A percentile compares a stretch with the other conserved stretches of the same genome.
phyloP scores from a whole-genome alignment of 2,113 vertebrate genomes.

The Cacatua alba region DNA sequence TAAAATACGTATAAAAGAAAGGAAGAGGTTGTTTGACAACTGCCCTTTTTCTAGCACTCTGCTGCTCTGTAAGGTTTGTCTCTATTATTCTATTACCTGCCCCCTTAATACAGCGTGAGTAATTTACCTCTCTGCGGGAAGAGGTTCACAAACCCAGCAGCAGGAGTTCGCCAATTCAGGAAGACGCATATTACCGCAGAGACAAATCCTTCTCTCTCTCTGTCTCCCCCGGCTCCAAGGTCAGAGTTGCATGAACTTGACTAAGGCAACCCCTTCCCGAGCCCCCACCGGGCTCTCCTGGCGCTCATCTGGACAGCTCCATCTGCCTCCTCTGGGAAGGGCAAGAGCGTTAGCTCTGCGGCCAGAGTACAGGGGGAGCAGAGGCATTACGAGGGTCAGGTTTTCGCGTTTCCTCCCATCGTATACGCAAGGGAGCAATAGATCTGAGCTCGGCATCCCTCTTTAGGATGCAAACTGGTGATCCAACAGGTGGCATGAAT shows the following conservation, averaged over 20 bases:
- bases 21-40: background rate
- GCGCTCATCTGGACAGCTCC: background rate
- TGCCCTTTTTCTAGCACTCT: background rate
- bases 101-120: background rate
- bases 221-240: background rate
- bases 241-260: background rate
- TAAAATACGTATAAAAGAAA: background rate
- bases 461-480: background rate
- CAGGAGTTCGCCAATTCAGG: background rate
- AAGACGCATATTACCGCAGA: background rate
- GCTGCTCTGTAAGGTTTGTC: background rate
- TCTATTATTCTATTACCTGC: background rate
- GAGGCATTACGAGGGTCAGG: background rate
- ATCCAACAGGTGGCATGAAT: slow-evolving; percentile 15
- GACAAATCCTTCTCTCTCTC: background rate
- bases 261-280: background rate
- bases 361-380: background rate
- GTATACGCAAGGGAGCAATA: background rate
- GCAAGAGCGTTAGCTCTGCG: background rate
- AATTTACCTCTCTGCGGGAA: background rate
- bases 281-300: background rate
- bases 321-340: background rate
- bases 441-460: background rate
- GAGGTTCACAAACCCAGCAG: background rate
- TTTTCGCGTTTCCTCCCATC: background rate